Conservation (phyloP, 2,113 vertebrate species). For the Haplochromis vanheusdeni region DNA sequence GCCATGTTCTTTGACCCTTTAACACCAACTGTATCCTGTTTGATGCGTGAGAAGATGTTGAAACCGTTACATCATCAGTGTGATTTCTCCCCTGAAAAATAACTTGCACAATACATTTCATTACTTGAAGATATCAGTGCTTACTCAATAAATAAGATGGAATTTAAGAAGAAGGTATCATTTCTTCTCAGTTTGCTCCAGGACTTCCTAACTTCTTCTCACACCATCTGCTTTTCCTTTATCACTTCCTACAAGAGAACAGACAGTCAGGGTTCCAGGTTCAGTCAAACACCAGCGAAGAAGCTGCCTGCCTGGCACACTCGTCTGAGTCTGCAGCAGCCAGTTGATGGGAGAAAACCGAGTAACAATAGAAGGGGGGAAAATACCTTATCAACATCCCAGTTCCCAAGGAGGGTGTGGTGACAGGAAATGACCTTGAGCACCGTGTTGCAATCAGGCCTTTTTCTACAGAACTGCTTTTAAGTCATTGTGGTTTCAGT, state of each 20-base stretch:
- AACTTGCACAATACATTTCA: not conserved
- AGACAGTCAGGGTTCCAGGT: not conserved
- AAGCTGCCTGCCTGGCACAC: not conserved
- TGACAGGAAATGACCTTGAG: not conserved
- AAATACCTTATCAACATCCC: conserved; percentile 54
- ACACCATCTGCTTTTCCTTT: not conserved
- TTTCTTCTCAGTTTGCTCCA: conserved; percentile 27
- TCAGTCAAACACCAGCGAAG: not conserved
- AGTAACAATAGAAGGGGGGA: conserved; percentile 63
- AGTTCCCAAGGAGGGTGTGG: conserved; percentile 59
- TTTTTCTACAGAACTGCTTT: not conserved
- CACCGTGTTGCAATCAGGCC: not conserved
- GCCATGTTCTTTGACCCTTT: not conserved
- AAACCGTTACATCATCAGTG: not conserved
- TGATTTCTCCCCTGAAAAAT: not conserved
- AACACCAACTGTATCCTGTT: not conserved
- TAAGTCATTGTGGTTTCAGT: not conserved
- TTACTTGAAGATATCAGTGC: not conserved
- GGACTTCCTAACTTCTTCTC: conserved; percentile 26
- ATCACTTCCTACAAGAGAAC: conserved; percentile 44
- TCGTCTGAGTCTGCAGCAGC: not conserved
- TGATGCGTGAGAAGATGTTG: not conserved
- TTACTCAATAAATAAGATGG: not conserved
- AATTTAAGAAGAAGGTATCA: not conserved
- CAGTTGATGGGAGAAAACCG: conserved; percentile 6